Percentiles rank a stretch among this genome's conserved stretches.
phyloP scores from a whole-genome alignment of 92 coral and sea anemone genomes.

The Epizoanthus rinbou region DNA sequence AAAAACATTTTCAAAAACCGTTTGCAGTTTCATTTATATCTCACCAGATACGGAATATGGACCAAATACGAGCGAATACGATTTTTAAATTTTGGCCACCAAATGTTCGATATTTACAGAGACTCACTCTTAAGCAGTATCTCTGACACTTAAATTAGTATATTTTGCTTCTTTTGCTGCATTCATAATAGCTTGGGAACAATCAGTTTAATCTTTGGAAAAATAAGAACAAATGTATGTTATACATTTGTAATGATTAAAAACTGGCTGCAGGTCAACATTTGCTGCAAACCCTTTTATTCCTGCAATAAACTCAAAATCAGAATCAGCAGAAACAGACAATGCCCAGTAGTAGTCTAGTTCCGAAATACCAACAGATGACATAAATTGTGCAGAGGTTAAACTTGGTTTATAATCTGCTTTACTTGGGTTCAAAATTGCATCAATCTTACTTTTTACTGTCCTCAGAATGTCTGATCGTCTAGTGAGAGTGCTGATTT shows the following conservation, averaged over 20 bases:
- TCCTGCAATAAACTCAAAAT: background rate
- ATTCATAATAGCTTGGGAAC: constrained; percentile 32
- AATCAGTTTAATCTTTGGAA: too few relatives aligned
- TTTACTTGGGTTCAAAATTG: background rate
- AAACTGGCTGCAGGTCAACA: too few relatives aligned
- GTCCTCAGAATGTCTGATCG: background rate
- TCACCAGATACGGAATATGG: too few relatives aligned
- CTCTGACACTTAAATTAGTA: constrained; percentile 34
- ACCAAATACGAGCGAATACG: too few relatives aligned
- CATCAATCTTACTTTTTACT: constrained; percentile 50
- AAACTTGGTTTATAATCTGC: background rate
- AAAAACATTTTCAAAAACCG: too few relatives aligned
- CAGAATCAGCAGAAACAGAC: constrained; percentile 47
- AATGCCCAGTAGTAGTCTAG: constrained; percentile 40
- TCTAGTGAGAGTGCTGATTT: background rate
- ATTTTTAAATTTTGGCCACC: too few relatives aligned
- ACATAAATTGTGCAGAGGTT: constrained; percentile 41
- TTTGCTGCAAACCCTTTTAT: too few relatives aligned
- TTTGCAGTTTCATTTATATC: too few relatives aligned
- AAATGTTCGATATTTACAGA: too few relatives aligned
- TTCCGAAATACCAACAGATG: constrained; percentile 6
- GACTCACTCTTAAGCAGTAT: background rate
- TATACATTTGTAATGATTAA: too few relatives aligned
- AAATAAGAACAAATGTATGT: too few relatives aligned
- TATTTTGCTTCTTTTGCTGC: background rate